Evolutionary conservation across 2,113 vertebrate genomes (phyloP).

Genomic region (Ariopsis seemanni): DNA sequence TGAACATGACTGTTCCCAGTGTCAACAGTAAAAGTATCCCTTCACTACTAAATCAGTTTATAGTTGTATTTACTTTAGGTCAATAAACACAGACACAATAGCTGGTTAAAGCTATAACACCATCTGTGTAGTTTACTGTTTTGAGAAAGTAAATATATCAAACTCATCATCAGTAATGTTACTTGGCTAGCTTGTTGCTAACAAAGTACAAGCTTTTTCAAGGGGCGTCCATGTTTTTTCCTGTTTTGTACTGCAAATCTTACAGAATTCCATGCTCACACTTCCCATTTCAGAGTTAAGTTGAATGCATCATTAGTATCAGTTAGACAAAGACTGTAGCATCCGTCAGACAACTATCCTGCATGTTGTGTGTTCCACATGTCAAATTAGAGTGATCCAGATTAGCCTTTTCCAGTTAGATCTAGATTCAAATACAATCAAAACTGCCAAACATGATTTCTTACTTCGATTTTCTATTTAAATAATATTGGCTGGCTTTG

Average conservation of each 20-base stretch:
- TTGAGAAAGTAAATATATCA: not conserved
- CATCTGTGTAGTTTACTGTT: not conserved
- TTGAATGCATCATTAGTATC: not conserved
- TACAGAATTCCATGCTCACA: not conserved
- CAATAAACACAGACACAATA: not conserved
- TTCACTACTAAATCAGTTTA: not conserved
- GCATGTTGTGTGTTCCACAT: not conserved
- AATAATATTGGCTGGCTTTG: too few relatives aligned
- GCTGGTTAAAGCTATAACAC: not conserved
- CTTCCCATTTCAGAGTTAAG: not conserved
- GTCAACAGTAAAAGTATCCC: not conserved
- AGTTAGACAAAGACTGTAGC: not conserved
- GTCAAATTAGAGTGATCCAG: not conserved
- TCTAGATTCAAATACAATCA: not conserved
- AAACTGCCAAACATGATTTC: not conserved
- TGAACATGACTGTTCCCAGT: not conserved
- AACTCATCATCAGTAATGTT: not conserved
- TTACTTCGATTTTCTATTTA: not conserved
- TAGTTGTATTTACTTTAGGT: not conserved
- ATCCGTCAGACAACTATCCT: not conserved
- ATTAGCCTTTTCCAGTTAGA: not conserved
- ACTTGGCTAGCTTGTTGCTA: not conserved
- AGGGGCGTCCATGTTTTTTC: too few relatives aligned
- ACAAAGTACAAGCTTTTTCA: too few relatives aligned
- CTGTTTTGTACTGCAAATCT: not conserved